Evolutionary conservation across 2,797 vertebrate species (phyloP).

Genomic region (Melanotaenia nigrans): DNA sequence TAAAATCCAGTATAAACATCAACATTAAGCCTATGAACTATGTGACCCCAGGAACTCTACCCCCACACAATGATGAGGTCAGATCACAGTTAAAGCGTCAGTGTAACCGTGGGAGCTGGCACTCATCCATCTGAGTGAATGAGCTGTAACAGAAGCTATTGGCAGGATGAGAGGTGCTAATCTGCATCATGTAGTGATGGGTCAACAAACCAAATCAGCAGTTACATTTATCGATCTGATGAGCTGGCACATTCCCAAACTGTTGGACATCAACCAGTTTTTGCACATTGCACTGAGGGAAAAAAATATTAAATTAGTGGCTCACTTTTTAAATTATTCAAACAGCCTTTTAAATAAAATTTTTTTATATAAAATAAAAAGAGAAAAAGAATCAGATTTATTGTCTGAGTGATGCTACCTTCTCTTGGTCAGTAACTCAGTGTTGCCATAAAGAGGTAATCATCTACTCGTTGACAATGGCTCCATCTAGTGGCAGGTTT

Average conservation of each 20-base stretch:
- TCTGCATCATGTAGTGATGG: conserved; percentile 19
- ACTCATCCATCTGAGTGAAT: conserved; percentile 29
- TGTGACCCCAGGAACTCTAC: background rate
- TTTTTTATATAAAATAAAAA: background rate
- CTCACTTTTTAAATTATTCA: background rate
- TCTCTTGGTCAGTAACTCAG: background rate
- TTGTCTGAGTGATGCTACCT: background rate
- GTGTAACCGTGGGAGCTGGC: conserved; percentile 26
- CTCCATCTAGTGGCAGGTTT: conserved; percentile 52
- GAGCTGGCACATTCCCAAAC: conserved; percentile 19
- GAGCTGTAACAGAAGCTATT: conserved; percentile 27
- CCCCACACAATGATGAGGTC: background rate
- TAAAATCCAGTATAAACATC: background rate
- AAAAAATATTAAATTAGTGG: background rate
- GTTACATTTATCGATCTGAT: conserved; percentile 34
- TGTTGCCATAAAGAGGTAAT: background rate
- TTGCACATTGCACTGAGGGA: conserved; percentile 1
- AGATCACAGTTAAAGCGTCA: background rate
- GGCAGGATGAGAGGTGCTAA: conserved; percentile 30
- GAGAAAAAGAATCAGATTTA: background rate
- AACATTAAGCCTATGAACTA: background rate
- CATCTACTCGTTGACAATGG: conserved; percentile 23
- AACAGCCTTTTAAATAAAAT: background rate
- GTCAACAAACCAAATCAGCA: conserved; percentile 20
- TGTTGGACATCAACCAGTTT: background rate